phyloP scores from a whole-genome alignment of 2,113 vertebrate genomes.

The Ptyas mucosa region DNA sequence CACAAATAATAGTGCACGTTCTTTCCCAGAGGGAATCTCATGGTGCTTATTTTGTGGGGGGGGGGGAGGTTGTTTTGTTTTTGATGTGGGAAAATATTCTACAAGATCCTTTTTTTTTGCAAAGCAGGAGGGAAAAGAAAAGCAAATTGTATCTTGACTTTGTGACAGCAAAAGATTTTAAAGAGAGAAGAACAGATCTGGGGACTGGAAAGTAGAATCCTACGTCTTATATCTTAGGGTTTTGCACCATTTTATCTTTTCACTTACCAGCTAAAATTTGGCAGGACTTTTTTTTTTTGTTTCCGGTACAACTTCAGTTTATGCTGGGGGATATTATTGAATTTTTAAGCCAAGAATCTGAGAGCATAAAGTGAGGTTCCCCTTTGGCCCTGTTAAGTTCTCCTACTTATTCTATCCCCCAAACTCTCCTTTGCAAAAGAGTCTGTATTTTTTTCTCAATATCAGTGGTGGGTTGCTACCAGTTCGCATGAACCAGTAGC shows the following conservation, averaged over 20 bases:
- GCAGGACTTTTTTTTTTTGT: neutral
- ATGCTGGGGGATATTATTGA: neutral
- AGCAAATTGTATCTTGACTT: neutral
- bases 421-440: no score
- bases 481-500: no score
- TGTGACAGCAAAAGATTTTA: neutral
- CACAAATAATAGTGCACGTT: conserved; percentile 5
- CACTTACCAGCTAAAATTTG: neutral
- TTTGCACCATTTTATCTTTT: neutral
- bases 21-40: neutral
- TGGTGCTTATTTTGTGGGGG: no score
- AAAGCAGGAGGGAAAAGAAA: neutral
- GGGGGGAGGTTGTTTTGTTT: neutral
- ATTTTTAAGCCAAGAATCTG: neutral
- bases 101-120: neutral
- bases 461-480: no score
- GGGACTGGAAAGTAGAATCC: neutral
- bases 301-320: neutral
- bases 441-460: no score
- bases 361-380: no score
- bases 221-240: neutral
- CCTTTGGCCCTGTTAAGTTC: no score
- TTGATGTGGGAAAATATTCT: neutral
- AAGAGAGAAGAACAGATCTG: neutral
- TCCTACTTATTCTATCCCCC: no score